Conservation (phyloP, 2,113 vertebrate genomes). For the Silurus asotus region DNA sequence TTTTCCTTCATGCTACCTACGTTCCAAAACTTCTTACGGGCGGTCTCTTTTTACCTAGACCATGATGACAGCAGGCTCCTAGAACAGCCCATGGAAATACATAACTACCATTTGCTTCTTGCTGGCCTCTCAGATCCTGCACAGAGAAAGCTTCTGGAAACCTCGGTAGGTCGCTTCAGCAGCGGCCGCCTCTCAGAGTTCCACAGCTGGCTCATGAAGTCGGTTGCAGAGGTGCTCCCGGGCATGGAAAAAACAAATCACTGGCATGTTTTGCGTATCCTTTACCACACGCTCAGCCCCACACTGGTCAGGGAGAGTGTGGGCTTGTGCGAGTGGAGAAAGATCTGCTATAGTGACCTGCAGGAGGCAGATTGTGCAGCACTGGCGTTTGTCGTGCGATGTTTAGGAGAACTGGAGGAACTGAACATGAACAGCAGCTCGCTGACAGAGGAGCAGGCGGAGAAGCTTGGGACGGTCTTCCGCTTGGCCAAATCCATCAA, state of each 20-base stretch:
- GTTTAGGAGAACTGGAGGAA: slow-evolving; percentile 53
- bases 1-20: slow-evolving; percentile 66
- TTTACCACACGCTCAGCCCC: slow-evolving; percentile 66
- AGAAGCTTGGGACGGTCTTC: slow-evolving; percentile 58
- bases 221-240: slow-evolving; percentile 40
- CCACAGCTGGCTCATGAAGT: slow-evolving; percentile 58
- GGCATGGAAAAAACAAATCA: slow-evolving; percentile 35
- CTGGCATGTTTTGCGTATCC: slow-evolving; percentile 59
- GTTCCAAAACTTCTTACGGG: slow-evolving; percentile 71
- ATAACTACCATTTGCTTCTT: slow-evolving; percentile 64
- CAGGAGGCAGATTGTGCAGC: slow-evolving; percentile 61
- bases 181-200: slow-evolving; percentile 49
- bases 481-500: slow-evolving; percentile 55
- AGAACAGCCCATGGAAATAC: slow-evolving; percentile 30
- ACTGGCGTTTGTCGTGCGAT: slow-evolving; percentile 63
- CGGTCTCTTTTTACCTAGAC: slow-evolving; percentile 64
- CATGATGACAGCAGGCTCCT: neutral
- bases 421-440: slow-evolving; percentile 59
- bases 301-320: slow-evolving; percentile 61
- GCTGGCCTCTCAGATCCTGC: slow-evolving; percentile 64
- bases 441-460: slow-evolving; percentile 53
- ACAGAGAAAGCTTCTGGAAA: slow-evolving; percentile 60
- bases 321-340: neutral
- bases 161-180: slow-evolving; percentile 52
- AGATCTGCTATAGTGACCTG: slow-evolving; percentile 53